Evolutionary conservation across 1,140 invertebrate species (phyloP), one percentile per base, ranked within the genome.

Genomic region (Leptoteleia sp.): DNA sequence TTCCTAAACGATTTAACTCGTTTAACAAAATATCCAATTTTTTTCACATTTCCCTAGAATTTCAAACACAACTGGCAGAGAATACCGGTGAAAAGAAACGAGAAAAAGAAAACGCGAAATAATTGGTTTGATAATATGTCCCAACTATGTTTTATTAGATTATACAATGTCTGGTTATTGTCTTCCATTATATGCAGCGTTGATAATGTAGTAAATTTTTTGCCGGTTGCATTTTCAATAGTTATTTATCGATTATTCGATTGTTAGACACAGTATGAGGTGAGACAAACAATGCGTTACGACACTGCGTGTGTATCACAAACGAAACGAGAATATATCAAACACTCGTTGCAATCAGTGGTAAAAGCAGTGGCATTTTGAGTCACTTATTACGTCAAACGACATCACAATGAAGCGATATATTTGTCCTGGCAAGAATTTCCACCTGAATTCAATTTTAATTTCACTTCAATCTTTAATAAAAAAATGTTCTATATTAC

Each of bases 251-350:
- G 42, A 73, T 57, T 73, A 64, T 33, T 65, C 59, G 27, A 59
- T 61, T 31, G 15, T 71, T 64, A 45, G 27, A 50, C 38, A 54
- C 43, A 72, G 57, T 54, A 33, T 27, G 40, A 72, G 33, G 38
- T 59, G 48, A 54, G 57, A 59, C 65, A 70, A 70, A 70, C 47
- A 72, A 61, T 50, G 54, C 33, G 19, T 72, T 72, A 72, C 57
- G 57, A 62, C 68, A 72, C 31, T 29, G 11, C 11, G 17, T 54
- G 16, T 65, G 15, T 55, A 55, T 52, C 16, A 55, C 29, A 45
- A 35, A 67, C 40, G 48, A 33, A 35, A 47, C 33, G 47, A 52
- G 54, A 65, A 64, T 52, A 54, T 50, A 65, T 42, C 45, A 64
- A 50, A 50, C 35, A 29, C 15, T 50, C 45, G 5, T 25, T 50